These are phyloP conservation scores for Araneus ventricosus DNA, from an alignment of 1,140 invertebrate species.

Conservation along the genomic window DNA sequence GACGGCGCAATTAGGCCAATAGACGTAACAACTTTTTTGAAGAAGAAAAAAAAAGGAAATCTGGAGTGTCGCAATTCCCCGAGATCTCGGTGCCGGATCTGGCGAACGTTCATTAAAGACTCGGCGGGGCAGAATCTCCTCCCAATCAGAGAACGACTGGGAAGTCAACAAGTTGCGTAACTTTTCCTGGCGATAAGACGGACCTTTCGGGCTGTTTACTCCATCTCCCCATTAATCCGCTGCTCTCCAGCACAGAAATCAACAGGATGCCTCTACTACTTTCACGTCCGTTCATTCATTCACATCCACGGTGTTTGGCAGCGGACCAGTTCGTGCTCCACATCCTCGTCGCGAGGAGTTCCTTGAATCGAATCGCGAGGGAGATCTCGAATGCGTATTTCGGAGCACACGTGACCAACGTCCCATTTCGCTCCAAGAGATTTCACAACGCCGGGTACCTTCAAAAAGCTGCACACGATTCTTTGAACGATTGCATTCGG, in stretches of 20 bases:
- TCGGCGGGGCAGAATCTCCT: too few species aligned
- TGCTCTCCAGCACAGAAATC: background rate
- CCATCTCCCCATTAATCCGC: background rate
- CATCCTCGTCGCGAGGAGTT: background rate
- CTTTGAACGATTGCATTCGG: too few species aligned
- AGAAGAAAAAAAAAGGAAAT: too few species aligned
- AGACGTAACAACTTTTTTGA: too few species aligned
- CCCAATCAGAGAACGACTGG: background rate
- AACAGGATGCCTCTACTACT: conserved; percentile 16
- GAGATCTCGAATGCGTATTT: background rate
- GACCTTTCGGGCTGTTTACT: background rate
- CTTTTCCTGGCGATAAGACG: background rate
- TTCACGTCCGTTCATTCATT: conserved; percentile 18
- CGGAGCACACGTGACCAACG: background rate
- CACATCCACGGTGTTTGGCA: background rate
- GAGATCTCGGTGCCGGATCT: too few species aligned
- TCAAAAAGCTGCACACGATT: too few species aligned
- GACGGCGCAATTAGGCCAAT: too few species aligned
- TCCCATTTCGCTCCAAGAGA: too few species aligned
- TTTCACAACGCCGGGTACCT: too few species aligned
- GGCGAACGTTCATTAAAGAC: too few species aligned
- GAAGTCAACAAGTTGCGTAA: conserved; percentile 23
- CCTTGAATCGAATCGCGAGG: background rate
- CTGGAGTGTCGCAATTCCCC: too few species aligned
- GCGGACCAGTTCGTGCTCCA: background rate